Evolutionary conservation across 1,140 invertebrate genomes (phyloP).

Genomic region (Anoplophora glabripennis): DNA sequence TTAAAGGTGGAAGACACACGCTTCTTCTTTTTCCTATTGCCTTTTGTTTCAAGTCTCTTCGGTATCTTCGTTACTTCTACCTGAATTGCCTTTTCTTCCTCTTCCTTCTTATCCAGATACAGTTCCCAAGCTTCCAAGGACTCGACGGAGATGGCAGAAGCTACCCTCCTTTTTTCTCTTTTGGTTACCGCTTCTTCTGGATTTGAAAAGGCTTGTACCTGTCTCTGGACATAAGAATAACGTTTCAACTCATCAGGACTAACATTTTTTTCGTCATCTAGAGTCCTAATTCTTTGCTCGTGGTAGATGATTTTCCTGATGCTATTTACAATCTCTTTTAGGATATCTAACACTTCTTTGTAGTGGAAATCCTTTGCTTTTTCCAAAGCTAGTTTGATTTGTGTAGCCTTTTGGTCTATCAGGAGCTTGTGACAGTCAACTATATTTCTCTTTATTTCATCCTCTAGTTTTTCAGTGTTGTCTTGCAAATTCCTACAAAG

Average conservation of each 20-base stretch:
- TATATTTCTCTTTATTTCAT: slow-evolving; percentile 22
- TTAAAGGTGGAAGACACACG: slow-evolving; percentile 36
- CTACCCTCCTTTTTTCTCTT: slow-evolving; percentile 19
- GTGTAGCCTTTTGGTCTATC: slow-evolving; percentile 4
- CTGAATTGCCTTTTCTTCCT: background rate
- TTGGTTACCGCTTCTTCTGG: slow-evolving; percentile 2
- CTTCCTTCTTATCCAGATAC: slow-evolving; percentile 23
- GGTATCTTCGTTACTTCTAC: slow-evolving; percentile 9
- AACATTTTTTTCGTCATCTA: slow-evolving; percentile 19
- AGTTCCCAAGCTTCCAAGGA: slow-evolving; percentile 31
- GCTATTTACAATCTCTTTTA: slow-evolving; percentile 22
- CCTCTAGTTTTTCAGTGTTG: slow-evolving; percentile 24
- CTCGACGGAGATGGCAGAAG: slow-evolving; percentile 18
- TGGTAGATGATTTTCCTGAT: slow-evolving; percentile 26
- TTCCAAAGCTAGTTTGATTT: slow-evolving; percentile 23
- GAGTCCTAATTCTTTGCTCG: slow-evolving; percentile 18
- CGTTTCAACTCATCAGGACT: slow-evolving; percentile 12
- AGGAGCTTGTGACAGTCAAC: slow-evolving; percentile 20
- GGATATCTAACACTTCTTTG: slow-evolving; percentile 23
- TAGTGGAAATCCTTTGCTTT: slow-evolving; percentile 34
- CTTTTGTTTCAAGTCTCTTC: slow-evolving; percentile 17
- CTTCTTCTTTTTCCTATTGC: slow-evolving; percentile 24
- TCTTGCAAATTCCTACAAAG: slow-evolving; percentile 24
- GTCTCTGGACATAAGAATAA: slow-evolving; percentile 26
- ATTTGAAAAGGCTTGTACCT: slow-evolving; percentile 22